Conservation (phyloP, 2,797 vertebrate species). For the Pteronotus mesoamericanus region DNA sequence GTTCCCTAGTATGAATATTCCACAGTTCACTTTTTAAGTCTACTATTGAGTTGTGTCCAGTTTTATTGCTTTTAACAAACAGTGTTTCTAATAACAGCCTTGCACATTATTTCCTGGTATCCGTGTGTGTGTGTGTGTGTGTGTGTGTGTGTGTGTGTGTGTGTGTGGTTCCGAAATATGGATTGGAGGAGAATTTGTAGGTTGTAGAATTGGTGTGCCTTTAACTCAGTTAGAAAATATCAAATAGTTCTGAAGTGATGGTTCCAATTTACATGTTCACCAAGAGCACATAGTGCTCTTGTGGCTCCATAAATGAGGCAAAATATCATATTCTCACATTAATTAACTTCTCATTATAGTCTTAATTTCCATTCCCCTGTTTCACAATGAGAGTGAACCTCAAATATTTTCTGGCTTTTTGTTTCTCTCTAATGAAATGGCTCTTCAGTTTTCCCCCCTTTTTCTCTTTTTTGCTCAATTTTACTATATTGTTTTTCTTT, state of each 20-base stretch:
- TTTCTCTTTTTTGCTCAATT: not conserved
- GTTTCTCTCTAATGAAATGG: not conserved
- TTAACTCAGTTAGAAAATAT: not conserved
- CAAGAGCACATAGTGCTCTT: not conserved
- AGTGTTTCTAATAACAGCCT: not conserved
- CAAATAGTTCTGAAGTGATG: not conserved
- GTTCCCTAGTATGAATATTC: not conserved
- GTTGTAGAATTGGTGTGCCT: not conserved
- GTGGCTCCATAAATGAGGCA: not conserved
- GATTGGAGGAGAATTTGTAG: not conserved
- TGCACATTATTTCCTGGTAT: not conserved
- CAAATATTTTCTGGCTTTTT: not conserved
- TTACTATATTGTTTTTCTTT: not conserved
- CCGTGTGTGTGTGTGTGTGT: not conserved
- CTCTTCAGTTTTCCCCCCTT: not conserved
- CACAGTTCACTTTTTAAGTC: not conserved
- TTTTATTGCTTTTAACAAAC: not conserved
- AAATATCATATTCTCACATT: not conserved
- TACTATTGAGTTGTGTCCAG: not conserved
- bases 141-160: not conserved
- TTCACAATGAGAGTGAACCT: not conserved
- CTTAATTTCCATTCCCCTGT: not conserved
- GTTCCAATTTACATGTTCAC: not conserved
- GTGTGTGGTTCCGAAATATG: not conserved
- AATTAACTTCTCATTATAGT: not conserved